phyloP scores from a whole-genome alignment of 2,113 vertebrate genomes.

The Pomatostomus ruficeps region DNA sequence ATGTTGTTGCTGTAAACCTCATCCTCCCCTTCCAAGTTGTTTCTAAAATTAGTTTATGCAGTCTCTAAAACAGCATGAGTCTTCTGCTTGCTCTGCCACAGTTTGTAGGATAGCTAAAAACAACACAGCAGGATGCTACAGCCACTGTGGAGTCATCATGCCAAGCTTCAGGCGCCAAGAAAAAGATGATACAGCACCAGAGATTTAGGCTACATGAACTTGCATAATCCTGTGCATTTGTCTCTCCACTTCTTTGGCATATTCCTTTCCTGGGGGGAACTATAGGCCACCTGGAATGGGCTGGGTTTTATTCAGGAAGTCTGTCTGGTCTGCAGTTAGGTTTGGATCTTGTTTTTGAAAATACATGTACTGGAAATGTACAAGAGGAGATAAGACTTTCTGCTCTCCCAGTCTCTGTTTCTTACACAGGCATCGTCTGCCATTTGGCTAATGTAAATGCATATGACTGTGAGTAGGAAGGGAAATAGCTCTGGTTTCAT shows the following conservation, averaged over 20 bases:
- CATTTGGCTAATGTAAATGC: background rate
- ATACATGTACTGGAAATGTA: background rate
- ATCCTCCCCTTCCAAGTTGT: background rate
- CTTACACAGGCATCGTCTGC: background rate
- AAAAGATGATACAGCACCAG: background rate
- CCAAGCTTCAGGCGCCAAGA: background rate
- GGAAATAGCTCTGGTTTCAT: background rate
- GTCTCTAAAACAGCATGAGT: background rate
- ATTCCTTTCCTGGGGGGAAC: too few species aligned
- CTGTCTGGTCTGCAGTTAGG: background rate
- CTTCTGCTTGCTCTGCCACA: background rate
- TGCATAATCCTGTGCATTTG: background rate
- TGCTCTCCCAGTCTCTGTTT: background rate
- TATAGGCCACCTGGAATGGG: too few species aligned
- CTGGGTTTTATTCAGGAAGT: background rate
- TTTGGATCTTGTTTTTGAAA: background rate
- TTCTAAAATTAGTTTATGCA: conserved; percentile 17
- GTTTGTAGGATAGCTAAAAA: background rate
- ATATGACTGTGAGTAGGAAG: background rate
- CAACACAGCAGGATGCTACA: background rate
- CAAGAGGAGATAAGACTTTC: background rate
- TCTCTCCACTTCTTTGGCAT: background rate
- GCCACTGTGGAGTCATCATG: background rate
- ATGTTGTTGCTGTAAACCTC: background rate
- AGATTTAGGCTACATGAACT: background rate